phyloP scores from a whole-genome alignment of 2,888 invertebrate species.

The Acanthoscelides obtectus region DNA sequence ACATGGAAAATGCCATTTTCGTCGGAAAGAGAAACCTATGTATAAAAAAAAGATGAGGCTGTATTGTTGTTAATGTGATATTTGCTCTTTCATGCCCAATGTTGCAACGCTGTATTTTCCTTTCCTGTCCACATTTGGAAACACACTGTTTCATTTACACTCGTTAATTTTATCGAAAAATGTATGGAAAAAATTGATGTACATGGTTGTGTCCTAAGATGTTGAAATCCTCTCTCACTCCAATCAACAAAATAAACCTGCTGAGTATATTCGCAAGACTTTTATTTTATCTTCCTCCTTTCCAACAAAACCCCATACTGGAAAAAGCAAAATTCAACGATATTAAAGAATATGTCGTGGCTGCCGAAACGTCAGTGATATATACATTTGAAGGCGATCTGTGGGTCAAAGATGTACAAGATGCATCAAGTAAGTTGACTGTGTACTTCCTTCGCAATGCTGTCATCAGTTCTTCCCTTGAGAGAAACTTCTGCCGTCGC shows the following conservation, averaged over 20 bases:
- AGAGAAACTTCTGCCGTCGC: too few species aligned
- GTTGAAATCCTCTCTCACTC: not conserved
- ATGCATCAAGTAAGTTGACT: too few species aligned
- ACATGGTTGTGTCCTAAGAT: not conserved
- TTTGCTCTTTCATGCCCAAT: not conserved
- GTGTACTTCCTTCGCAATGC: too few species aligned
- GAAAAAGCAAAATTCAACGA: too few species aligned
- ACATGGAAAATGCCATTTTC: too few species aligned
- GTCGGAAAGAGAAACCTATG: not conserved
- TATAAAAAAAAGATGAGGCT: not conserved
- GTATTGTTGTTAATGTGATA: not conserved
- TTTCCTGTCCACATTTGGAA: not conserved
- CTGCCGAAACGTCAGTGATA: too few species aligned
- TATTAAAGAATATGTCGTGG: too few species aligned
- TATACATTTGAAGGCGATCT: too few species aligned
- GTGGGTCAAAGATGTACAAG: too few species aligned
- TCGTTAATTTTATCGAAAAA: not conserved
- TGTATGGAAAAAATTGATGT: not conserved
- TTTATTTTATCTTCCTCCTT: not conserved
- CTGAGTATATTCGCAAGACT: not conserved
- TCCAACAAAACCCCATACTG: too few species aligned
- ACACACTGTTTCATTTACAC: not conserved
- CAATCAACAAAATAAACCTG: conserved; percentile 1
- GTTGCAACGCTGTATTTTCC: not conserved
- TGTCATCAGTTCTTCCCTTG: too few species aligned